Evolutionary conservation across 2,888 invertebrate genomes (phyloP), one percentile per base, ranked within the genome.

Genomic region (Cistogaster globosa): DNA sequence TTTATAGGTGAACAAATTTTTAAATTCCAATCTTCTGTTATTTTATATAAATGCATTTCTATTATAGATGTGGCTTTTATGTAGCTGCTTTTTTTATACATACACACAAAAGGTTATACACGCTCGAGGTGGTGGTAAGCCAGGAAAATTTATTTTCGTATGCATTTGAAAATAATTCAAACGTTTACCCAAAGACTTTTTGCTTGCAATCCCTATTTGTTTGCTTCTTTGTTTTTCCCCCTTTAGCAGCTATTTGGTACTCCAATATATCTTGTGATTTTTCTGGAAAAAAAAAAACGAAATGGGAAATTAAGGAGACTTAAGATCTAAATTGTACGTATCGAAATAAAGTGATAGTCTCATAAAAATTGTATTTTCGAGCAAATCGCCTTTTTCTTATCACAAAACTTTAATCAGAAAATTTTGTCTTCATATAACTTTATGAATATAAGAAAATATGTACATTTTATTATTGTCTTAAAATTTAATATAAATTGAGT

Each of bases 141-240:
- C 83, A 77, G 67, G 53, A 72, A 77, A 71, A 83, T 77, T 77
- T 77, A 77, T 77, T 57, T 72, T 67, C 72, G 8, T 67, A 72
- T 77, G 77, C 67, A 78, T 83, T 83, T 72, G 72, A 78, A 78
- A 83, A 72, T 60, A 83, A 83, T 77, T 83, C 67, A 77, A 83
- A 83, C 77, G 67, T 83, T 78, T 83, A 72, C 72, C 72, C 78
- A 83, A 72, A 81, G 69, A 75, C 81, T 75, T 75, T 81, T 57
- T 63, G 57, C 63, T 62, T 68, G 22, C 22, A 63, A 65, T 57
- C 48, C 57, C n/a, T 60, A 22, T 32, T 58, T 63, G 60, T 68
- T 65, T 26, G 2, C 7, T 55, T 38, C 5, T 55, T 65, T 22
- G 51, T 51, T 14, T 51, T n/a, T 38, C 32, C 22, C 3, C 22